A percentile compares a stretch with the other conserved stretches of the same genome.
Evolutionary conservation across 2,797 vertebrate species (phyloP).

Genomic region (Micrastur ruficollis): DNA sequence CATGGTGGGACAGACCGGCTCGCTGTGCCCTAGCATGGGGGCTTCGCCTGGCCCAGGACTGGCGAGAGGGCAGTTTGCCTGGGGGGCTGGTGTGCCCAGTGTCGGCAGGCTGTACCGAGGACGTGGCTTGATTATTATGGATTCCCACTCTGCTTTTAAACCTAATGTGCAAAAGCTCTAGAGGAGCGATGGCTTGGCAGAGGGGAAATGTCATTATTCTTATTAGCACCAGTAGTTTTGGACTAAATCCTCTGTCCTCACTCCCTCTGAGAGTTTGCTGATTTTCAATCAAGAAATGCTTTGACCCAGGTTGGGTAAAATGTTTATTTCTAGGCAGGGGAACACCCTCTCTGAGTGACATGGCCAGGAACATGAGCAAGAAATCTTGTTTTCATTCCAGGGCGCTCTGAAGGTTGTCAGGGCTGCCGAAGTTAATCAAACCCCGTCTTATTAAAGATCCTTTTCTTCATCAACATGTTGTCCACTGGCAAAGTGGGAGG

Average conservation of each 20-base stretch:
- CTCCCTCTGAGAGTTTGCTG: not conserved
- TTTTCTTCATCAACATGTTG: slow-evolving; percentile 30
- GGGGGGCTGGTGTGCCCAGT: not conserved
- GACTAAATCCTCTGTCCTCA: not conserved
- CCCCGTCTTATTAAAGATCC: not conserved
- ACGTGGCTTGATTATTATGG: not conserved
- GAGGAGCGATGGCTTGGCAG: not conserved
- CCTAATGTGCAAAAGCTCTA: not conserved
- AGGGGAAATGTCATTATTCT: not conserved
- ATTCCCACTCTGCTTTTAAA: not conserved
- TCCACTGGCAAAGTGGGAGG: slow-evolving; percentile 36
- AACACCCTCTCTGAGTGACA: not conserved
- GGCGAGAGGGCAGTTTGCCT: not conserved
- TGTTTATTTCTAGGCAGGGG: not conserved
- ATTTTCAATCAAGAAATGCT: not conserved
- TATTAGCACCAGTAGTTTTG: not conserved
- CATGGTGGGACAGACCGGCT: rapidly evolving
- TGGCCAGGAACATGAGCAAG: not conserved
- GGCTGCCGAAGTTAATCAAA: not conserved
- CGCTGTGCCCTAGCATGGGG: rapidly evolving
- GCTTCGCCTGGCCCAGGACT: rapidly evolving
- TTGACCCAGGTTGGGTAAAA: not conserved
- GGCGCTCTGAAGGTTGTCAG: not conserved
- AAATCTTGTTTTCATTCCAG: slow-evolving; percentile 5
- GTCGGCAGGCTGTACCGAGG: not conserved